Base-by-base conservation (phyloP, 2,113 vertebrate genomes). In the Leucoraja erinaceus region DNA sequence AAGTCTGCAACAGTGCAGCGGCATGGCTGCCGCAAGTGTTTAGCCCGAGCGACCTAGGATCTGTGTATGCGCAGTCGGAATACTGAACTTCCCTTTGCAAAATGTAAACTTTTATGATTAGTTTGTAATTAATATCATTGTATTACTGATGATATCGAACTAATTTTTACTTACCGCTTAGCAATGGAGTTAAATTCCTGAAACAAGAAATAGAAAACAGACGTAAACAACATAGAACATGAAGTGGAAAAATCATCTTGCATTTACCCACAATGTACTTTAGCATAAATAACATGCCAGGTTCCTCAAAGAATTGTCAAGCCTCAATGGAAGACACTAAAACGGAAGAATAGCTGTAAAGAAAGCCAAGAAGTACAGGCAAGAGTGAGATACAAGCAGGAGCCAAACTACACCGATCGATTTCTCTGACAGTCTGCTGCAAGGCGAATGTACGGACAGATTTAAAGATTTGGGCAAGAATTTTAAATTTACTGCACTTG, bases 121-220 rank as follows among this genome's bases (percentile, higher is more conserved):
- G 5, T 31, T 33, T 14, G 28, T 31, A n/a, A 88, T 3, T 25
- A 31, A 6, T 88, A n/a, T 63, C 9, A 59, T 66, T 66, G 1
- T 63, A 28, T 86, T n/a, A 63, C 83, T 16, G 59, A 88, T 6
- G n/a, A 2, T 31, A 18, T 63, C 12, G 14, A 54, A 11, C 20
- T 54, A 38, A 31, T 54, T 68, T 70, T 47, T 38, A 91, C 90
- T 91, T 91, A 91, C 90, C 66, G 31, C 10, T 16, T 47, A 25
- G 68, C 22, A 38, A 91, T 72, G 20, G 90, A 91, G 68, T 91
- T 91, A 91, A 91, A 91, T 91, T 28, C 90, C 90, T 91, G 90
- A 25, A 91, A 91, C 18, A 91, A 91, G 70, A 91, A 9, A 90
- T 7, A 33, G 28, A 91, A 70, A 70, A 91, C 66, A 8, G 25